Evolutionary conservation across 2,888 invertebrate genomes (phyloP).

Genomic region (Cyclophora albipunctata): DNA sequence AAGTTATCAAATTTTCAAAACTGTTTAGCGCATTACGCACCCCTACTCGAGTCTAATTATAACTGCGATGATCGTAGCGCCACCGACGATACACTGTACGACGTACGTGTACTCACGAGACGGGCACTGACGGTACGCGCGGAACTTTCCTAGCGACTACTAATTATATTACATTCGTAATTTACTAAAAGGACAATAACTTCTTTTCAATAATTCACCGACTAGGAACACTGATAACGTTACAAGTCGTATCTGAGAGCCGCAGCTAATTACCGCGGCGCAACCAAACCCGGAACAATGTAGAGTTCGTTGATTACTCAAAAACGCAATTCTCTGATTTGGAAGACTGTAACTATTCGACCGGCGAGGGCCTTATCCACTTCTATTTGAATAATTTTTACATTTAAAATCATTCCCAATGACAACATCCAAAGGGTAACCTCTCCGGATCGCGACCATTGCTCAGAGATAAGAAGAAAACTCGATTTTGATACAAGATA

Average conservation of each 20-base stretch:
- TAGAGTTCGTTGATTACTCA: slow-evolving; percentile 34
- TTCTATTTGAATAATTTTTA: slow-evolving; percentile 73
- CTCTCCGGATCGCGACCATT: slow-evolving; percentile 69
- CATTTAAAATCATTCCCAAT: slow-evolving; percentile 75
- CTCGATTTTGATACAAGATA: slow-evolving; percentile 30
- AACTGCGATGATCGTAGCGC: slow-evolving; percentile 50
- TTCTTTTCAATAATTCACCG: too few relatives aligned
- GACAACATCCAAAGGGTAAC: slow-evolving; percentile 75
- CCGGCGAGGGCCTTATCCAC: slow-evolving; percentile 59
- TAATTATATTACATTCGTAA: too few relatives aligned
- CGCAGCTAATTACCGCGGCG: too few relatives aligned
- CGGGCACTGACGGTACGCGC: too few relatives aligned
- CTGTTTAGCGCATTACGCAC: slow-evolving; percentile 62
- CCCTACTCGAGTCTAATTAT: slow-evolving; percentile 52
- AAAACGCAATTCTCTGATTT: slow-evolving; percentile 56
- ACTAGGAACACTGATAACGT: too few relatives aligned
- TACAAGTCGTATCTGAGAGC: too few relatives aligned
- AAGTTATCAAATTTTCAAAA: slow-evolving; percentile 75
- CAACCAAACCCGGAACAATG: too few relatives aligned
- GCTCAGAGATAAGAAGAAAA: slow-evolving; percentile 66
- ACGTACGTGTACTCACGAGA: slow-evolving; percentile 1
- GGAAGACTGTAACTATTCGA: slow-evolving; percentile 56
- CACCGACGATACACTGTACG: slow-evolving; percentile 2
- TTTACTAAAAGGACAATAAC: too few relatives aligned
- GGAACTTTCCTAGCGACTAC: too few relatives aligned